phyloP scores from a whole-genome alignment of 2,797 vertebrate species.

The Helicolenus hilgendorfi region DNA sequence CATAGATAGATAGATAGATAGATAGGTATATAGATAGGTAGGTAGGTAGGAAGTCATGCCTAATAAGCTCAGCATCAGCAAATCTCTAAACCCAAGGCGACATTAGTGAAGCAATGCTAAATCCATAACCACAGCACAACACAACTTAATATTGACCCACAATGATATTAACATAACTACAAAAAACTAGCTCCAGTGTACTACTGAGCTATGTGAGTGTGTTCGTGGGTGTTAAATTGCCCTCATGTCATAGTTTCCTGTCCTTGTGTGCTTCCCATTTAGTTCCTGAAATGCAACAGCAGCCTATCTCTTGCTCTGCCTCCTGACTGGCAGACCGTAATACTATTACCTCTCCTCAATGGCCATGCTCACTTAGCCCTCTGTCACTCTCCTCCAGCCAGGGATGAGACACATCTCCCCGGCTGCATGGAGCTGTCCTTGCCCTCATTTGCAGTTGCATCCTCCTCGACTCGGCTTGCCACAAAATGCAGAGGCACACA shows the following conservation, averaged over 20 bases:
- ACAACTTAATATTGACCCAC: not conserved
- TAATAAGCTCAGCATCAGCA: constrained; percentile 7
- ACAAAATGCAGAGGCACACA: constrained; percentile 58
- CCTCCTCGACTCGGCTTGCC: constrained; percentile 37
- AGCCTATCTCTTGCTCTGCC: constrained; percentile 56
- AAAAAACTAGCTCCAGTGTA: not conserved
- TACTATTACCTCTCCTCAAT: constrained; percentile 79
- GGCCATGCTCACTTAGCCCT: constrained; percentile 85
- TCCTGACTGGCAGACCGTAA: constrained; percentile 81
- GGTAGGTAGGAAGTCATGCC: not conserved
- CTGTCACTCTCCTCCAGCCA: constrained; percentile 75
- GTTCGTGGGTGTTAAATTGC: not conserved
- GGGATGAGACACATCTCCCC: constrained; percentile 55
- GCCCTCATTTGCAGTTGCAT: constrained; percentile 75
- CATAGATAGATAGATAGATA: not conserved
- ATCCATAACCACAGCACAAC: constrained; percentile 12
- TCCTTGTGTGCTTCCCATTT: constrained; percentile 35
- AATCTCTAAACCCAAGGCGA: constrained; percentile 14
- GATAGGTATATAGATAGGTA: not conserved
- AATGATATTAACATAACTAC: not conserved
- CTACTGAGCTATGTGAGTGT: not conserved
- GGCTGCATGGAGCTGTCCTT: constrained; percentile 57
- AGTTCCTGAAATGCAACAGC: constrained; percentile 68
- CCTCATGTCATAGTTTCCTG: constrained; percentile 34
- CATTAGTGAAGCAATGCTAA: constrained; percentile 3